Conservation (phyloP, 2,113 vertebrate genomes). For the Mustelus asterias region DNA sequence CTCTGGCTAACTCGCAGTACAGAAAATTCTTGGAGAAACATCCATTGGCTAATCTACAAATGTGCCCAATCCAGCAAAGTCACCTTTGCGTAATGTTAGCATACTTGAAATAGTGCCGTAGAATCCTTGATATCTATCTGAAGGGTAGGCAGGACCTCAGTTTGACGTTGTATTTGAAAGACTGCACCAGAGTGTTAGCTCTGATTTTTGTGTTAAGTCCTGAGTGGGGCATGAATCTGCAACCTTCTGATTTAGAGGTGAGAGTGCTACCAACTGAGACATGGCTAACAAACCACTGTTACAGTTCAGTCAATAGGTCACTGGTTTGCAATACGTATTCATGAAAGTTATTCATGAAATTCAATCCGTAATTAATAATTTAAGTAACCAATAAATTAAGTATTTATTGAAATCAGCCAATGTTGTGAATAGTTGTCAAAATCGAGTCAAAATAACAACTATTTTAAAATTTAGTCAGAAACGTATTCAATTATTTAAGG, state of each 20-base stretch:
- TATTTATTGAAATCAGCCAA: constrained; percentile 1
- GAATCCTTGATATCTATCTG: neutral
- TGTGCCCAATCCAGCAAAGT: neutral
- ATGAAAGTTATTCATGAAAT: constrained; percentile 7
- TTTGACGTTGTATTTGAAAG: neutral
- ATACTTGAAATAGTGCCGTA: neutral
- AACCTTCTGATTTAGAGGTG: neutral
- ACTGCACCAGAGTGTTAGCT: neutral
- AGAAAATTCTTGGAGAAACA: neutral
- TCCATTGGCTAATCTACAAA: neutral
- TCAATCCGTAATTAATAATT: constrained; percentile 1
- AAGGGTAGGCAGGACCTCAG: neutral
- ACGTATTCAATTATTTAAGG: neutral
- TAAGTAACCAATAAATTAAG: neutral
- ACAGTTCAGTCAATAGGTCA: constrained; percentile 17
- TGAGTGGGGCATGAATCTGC: neutral
- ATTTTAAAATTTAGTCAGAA: neutral
- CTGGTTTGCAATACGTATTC: neutral
- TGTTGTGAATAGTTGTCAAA: neutral
- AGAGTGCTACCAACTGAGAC: neutral
- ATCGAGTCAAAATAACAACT: neutral
- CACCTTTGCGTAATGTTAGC: neutral
- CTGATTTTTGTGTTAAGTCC: neutral
- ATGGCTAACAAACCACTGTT: neutral
- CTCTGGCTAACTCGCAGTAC: neutral